Evolutionary conservation across 2,113 vertebrate genomes (phyloP).

Genomic region (Centropus bengalensis): DNA sequence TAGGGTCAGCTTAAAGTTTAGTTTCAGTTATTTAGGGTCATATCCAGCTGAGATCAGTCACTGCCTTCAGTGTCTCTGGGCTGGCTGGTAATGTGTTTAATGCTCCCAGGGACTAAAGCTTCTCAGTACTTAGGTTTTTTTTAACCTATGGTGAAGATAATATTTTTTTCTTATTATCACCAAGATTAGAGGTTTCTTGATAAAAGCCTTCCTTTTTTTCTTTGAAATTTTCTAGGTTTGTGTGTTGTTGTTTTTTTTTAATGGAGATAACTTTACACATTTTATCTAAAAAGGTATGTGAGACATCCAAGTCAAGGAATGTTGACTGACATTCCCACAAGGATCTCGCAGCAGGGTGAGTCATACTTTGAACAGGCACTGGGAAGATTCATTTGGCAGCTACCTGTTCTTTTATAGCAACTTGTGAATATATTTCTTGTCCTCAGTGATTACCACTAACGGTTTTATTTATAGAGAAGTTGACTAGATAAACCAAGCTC

Average conservation of each 20-base stretch:
- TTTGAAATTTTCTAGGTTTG: neutral
- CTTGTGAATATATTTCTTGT: constrained; percentile 43
- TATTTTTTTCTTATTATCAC: neutral
- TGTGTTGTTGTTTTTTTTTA: neutral
- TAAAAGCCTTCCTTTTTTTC: neutral
- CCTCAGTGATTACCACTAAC: neutral
- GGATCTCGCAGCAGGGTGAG: constrained; percentile 22
- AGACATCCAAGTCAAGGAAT: neutral
- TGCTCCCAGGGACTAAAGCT: neutral
- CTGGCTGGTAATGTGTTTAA: neutral
- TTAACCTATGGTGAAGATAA: neutral
- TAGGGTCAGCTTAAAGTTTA: neutral
- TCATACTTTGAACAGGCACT: constrained; percentile 44
- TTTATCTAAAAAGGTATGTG: neutral
- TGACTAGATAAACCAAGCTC: neutral
- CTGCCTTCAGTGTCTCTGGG: neutral
- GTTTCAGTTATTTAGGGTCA: neutral
- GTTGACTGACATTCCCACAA: constrained; percentile 2
- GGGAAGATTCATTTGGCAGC: constrained; percentile 37
- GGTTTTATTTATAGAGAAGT: neutral
- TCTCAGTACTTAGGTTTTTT: neutral
- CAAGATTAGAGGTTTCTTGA: neutral
- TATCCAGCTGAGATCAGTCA: neutral
- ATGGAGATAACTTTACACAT: neutral
- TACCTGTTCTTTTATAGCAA: constrained; percentile 39